Evolutionary conservation across 2,888 invertebrate genomes (phyloP).

Genomic region (Leptinotarsa peninsularis): DNA sequence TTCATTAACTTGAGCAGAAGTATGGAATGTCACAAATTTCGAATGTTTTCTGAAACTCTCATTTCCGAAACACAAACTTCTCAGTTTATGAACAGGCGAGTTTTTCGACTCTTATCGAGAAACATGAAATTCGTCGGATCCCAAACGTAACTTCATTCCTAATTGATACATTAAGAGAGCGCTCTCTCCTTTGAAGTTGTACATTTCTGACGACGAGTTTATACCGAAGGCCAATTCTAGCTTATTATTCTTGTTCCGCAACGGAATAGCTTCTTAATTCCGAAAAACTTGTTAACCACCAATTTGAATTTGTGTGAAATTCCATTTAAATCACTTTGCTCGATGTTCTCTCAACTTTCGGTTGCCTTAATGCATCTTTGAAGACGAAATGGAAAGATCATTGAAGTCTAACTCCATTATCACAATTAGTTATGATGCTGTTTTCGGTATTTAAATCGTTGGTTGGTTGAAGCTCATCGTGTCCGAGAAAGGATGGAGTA

Average conservation of each 20-base stretch:
- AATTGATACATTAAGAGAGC: constrained; percentile 56
- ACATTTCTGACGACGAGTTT: constrained; percentile 54
- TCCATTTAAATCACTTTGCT: constrained; percentile 61
- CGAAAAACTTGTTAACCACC: constrained; percentile 64
- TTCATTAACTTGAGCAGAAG: too few species aligned
- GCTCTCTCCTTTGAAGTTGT: constrained; percentile 58
- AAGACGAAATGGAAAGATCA: constrained; percentile 51
- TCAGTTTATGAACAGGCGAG: constrained; percentile 5
- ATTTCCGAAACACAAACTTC: neutral
- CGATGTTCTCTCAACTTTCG: constrained; percentile 40
- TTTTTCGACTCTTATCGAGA: neutral
- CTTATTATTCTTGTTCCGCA: constrained; percentile 63
- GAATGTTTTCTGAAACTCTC: too few species aligned
- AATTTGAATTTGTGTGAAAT: constrained; percentile 64
- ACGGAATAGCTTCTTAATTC: constrained; percentile 64
- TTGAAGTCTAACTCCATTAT: constrained; percentile 52
- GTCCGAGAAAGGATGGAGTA: neutral
- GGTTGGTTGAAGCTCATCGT: neutral
- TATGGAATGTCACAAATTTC: too few species aligned
- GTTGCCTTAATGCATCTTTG: constrained; percentile 47
- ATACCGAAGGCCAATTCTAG: constrained; percentile 54
- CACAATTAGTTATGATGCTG: constrained; percentile 30
- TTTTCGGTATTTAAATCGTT: neutral
- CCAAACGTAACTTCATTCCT: constrained; percentile 60
- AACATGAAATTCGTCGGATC: constrained; percentile 42